Evolutionary conservation across 2,797 vertebrate genomes (phyloP), one percentile per base, ranked within the genome.

Genomic region (Neosalanx taihuensis): DNA sequence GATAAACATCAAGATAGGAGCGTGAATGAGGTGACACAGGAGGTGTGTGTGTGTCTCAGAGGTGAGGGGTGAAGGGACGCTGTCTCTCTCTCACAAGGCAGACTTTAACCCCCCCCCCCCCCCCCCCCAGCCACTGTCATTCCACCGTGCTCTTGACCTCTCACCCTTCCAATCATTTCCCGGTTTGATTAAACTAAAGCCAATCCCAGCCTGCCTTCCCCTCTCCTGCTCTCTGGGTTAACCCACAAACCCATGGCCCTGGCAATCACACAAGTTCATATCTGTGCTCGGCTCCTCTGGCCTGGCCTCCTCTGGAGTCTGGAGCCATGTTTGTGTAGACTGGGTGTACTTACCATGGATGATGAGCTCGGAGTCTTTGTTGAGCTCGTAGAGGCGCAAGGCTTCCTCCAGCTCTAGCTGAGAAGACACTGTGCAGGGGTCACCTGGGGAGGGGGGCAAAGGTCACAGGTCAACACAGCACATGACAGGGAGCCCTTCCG

Each of bases 391-490:
- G 70, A 99, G 92, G 4, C 98, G 92, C 85, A 99, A 94, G 7
- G 98, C 98, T 89, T 99, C 98, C 87, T 99, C 97, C 79, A 99
- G 84, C 83, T 99, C 98, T 90, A 99, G 92, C 90, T 99, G 98
- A 74, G 97, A 99, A 1, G 98, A 99, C 79, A 99, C 96, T 0
- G 97, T 99, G 83, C 98, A 99, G 0, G 98, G 98, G 84, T 99
- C 98, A 84, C 98, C 98, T 99, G 79, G 26, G 84, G 75, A 85
- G 85, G 41, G 53, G 30, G 37, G 80, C 58, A 78, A 62, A 84
- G n/a, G 76, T 30, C 5, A 37, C 6, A 67, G 63, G 75, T 86
- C 41, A 80, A 68, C 51, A 78, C 57, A 64, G 5, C 35, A 73
- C 13, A 67, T 72, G 18, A 76, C 15, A 69, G 71, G 30, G 51